Evolutionary conservation across 2,888 invertebrate species (phyloP).

Genomic region (Timandra comae): DNA sequence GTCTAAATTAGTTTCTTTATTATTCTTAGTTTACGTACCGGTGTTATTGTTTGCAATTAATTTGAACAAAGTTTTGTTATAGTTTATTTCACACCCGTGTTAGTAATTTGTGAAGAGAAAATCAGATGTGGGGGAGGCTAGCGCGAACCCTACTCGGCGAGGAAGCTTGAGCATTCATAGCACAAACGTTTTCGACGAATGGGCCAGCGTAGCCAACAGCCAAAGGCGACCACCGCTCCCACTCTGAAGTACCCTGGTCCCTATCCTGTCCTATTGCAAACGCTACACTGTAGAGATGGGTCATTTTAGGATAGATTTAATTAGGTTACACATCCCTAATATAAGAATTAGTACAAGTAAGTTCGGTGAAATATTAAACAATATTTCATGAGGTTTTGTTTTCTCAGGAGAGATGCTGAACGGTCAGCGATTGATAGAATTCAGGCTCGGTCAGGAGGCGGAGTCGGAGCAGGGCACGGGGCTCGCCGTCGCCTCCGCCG

Average conservation of each 20-base stretch:
- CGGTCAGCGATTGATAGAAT: slow-evolving; percentile 90
- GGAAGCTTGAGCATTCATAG: slow-evolving; percentile 27
- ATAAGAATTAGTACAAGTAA: background rate
- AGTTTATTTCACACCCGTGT: too few species aligned
- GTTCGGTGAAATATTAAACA: background rate
- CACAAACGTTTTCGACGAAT: slow-evolving; percentile 35
- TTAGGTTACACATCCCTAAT: too few species aligned
- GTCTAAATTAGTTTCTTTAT: slow-evolving; percentile 17
- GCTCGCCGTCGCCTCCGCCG: slow-evolving; percentile 85
- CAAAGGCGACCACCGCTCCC: slow-evolving; percentile 57
- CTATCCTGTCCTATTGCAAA: slow-evolving; percentile 23
- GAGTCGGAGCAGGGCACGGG: slow-evolving; percentile 70
- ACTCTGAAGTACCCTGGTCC: slow-evolving; percentile 30
- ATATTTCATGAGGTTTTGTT: slow-evolving; percentile 6
- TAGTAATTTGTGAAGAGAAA: too few species aligned
- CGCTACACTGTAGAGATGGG: slow-evolving; percentile 38
- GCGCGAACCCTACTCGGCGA: slow-evolving; percentile 40
- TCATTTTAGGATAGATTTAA: slow-evolving; percentile 38
- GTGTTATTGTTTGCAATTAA: slow-evolving; percentile 36
- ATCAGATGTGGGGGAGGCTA: slow-evolving; percentile 41
- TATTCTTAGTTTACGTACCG: slow-evolving; percentile 15
- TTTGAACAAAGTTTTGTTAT: too few species aligned
- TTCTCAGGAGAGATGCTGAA: slow-evolving; percentile 86
- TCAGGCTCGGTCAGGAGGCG: slow-evolving; percentile 82
- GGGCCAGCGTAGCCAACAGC: slow-evolving; percentile 61